A percentile compares a stretch with the other conserved stretches of the same genome.
These are phyloP conservation scores for Percopsis transmontana DNA, from an alignment of 2,113 vertebrate genomes.

Conservation along the genomic window DNA sequence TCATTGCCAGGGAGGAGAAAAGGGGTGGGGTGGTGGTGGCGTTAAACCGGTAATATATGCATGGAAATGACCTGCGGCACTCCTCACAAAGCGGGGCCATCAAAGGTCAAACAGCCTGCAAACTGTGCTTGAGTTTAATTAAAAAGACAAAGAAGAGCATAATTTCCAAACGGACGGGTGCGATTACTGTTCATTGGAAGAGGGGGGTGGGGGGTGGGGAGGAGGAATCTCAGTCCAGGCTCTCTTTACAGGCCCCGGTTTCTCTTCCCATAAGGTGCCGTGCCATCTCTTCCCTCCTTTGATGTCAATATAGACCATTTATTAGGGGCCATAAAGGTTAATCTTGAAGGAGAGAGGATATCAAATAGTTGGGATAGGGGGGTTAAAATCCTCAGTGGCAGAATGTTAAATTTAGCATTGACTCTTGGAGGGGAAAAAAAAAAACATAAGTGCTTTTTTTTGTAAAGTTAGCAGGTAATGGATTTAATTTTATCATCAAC, in stretches of 20 bases:
- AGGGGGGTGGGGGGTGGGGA: conserved; percentile 8
- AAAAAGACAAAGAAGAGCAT: conserved; percentile 78
- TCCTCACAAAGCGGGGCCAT: conserved; percentile 67
- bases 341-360: conserved; percentile 69
- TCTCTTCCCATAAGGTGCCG: conserved; percentile 60
- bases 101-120: conserved; percentile 77
- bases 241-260: conserved; percentile 44
- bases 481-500: conserved; percentile 57
- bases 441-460: conserved; percentile 23
- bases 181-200: conserved; percentile 49
- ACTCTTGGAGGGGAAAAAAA: conserved; percentile 5
- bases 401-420: conserved; percentile 48
- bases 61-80: conserved; percentile 76
- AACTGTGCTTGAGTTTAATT: conserved; percentile 78
- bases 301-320: conserved; percentile 74
- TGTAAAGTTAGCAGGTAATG: conserved; percentile 61
- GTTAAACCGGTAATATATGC: conserved; percentile 74
- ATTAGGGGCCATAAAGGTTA: conserved; percentile 72
- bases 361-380: conserved; percentile 54
- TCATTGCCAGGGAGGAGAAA: conserved; percentile 57
- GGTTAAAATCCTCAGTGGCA: conserved; percentile 38
- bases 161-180: conserved; percentile 58
- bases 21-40: conserved; percentile 16
- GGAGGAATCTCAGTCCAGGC: conserved; percentile 29
- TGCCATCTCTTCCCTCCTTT: conserved; percentile 66